Percentiles rank a stretch among this genome's conserved stretches.
phyloP scores from a whole-genome alignment of 2,888 invertebrate genomes.

The Automeris io region DNA sequence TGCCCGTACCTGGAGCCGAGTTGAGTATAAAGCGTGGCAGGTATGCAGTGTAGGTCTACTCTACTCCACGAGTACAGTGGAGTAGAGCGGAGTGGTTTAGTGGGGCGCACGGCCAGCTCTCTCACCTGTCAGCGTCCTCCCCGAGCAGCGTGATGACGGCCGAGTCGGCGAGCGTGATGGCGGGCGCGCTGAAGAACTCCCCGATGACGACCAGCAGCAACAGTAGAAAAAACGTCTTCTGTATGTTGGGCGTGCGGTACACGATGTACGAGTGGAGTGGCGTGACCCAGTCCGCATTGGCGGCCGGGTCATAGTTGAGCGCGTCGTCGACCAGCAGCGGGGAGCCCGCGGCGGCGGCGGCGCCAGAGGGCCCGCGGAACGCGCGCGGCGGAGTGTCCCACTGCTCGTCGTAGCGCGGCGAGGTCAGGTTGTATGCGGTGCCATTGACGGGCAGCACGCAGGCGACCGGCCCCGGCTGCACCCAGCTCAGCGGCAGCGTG shows the following conservation, averaged over 20 bases:
- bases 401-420: constrained; percentile 73
- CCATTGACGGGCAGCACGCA: constrained; percentile 80
- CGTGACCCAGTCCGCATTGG: constrained; percentile 87
- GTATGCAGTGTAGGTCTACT: no score
- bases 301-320: constrained; percentile 82
- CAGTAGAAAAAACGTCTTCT: constrained; percentile 96
- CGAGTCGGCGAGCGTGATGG: constrained; percentile 95
- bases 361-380: constrained; percentile 41
- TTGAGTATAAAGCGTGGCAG: no score
- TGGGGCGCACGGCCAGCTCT: neutral
- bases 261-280: constrained; percentile 96
- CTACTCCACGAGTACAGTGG: neutral
- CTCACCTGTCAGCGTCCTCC: constrained; percentile 86
- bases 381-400: constrained; percentile 32
- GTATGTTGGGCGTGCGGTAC: constrained; percentile 91
- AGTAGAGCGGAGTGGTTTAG: neutral
- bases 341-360: constrained; percentile 60
- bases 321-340: constrained; percentile 87
- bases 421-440: constrained; percentile 79
- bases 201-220: constrained; percentile 95
- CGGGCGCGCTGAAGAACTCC: constrained; percentile 98
- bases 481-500: constrained; percentile 96
- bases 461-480: constrained; percentile 94
- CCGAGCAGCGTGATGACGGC: constrained; percentile 93
- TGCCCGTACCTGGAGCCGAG: constrained; percentile 84